These are phyloP conservation scores for Drosophila algonquin DNA, from an alignment of 2,888 invertebrate species.

Conservation along the genomic window DNA sequence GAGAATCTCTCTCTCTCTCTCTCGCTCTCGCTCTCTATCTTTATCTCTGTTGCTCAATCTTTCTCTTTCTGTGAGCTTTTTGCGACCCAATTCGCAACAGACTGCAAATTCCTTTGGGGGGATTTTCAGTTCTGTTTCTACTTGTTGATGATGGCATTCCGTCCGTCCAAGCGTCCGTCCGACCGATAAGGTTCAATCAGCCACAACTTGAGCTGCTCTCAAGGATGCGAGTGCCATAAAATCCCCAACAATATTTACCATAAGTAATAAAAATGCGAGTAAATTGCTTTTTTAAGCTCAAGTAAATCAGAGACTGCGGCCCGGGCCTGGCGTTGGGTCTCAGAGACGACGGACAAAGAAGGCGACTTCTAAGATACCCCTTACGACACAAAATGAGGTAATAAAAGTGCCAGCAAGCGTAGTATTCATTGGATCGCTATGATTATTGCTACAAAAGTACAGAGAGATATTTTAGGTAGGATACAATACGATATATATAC, in stretches of 20 bases:
- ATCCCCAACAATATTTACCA: conserved; percentile 63
- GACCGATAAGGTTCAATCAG: conserved; percentile 43
- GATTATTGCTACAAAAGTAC: not conserved
- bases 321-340: conserved; percentile 2
- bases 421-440: not conserved
- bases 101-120: conserved; percentile 41
- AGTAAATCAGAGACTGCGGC: conserved; percentile 59
- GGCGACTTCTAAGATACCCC: not conserved
- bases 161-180: conserved; percentile 3
- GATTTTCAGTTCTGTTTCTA: conserved; percentile 23
- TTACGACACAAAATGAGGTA: not conserved
- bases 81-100: conserved; percentile 53
- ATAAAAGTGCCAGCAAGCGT: not conserved
- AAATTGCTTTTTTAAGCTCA: conserved; percentile 67
- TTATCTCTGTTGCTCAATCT: not conserved
- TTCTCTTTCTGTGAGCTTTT: conserved; percentile 3
- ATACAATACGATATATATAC: not conserved
- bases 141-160: conserved; percentile 26
- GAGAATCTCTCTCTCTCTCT: conserved; percentile 39
- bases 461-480: not conserved
- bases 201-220: conserved; percentile 43
- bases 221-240: conserved; percentile 69
- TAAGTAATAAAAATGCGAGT: conserved; percentile 65
- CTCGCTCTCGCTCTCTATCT: conserved; percentile 13
- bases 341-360: not conserved